Percentiles rank a stretch among this genome's conserved stretches.
phyloP scores from a whole-genome alignment of 2,888 invertebrate species.

The Phyllotreta cruciferae region DNA sequence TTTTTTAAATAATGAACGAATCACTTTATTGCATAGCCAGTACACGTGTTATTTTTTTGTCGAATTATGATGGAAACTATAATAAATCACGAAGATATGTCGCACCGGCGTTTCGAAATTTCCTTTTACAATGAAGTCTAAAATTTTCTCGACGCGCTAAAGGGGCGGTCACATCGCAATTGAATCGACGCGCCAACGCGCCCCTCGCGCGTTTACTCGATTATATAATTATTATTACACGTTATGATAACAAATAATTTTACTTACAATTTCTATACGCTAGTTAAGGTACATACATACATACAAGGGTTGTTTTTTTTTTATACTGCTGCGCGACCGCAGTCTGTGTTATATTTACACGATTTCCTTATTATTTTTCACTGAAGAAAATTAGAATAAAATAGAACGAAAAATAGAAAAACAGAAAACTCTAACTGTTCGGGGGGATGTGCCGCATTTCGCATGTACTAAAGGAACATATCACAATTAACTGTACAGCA shows the following conservation, averaged over 20 bases:
- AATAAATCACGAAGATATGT: conserved; percentile 53
- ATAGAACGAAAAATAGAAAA: neutral
- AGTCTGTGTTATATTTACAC: conserved; percentile 42
- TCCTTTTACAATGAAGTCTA: conserved; percentile 22
- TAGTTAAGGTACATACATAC: conserved; percentile 60
- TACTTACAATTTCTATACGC: conserved; percentile 55
- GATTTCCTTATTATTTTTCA: conserved; percentile 8
- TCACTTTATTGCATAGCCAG: conserved; percentile 61
- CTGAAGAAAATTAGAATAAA: too few species aligned
- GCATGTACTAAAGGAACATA: conserved; percentile 59
- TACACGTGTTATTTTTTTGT: conserved; percentile 56
- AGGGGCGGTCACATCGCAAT: neutral
- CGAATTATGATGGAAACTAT: conserved; percentile 48
- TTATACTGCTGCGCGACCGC: conserved; percentile 56
- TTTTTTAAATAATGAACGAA: conserved; percentile 58
- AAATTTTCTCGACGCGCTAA: conserved; percentile 29
- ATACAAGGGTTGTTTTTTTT: conserved; percentile 59
- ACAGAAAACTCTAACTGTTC: conserved; percentile 44
- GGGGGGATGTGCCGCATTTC: conserved; percentile 47
- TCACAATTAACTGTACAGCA: conserved; percentile 60
- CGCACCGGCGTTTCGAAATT: conserved; percentile 26
- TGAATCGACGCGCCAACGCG: too few species aligned
- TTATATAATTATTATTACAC: conserved; percentile 52
- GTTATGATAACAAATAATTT: conserved; percentile 59
- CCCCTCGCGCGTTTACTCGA: conserved; percentile 43